Evolutionary conservation across 2,888 invertebrate species (phyloP).

Genomic region (Neoascia interrupta): DNA sequence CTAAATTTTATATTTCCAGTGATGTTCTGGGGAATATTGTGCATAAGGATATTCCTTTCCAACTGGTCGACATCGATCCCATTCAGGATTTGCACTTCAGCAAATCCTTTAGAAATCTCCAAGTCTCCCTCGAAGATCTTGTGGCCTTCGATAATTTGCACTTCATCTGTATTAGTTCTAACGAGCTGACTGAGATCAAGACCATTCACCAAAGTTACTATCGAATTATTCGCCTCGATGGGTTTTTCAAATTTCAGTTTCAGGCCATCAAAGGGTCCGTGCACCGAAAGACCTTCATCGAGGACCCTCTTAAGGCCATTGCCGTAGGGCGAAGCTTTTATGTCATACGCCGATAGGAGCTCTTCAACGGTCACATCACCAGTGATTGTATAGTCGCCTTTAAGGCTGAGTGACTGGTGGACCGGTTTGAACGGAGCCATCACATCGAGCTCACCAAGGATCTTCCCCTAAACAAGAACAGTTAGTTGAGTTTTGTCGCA

Average conservation of each 20-base stretch:
- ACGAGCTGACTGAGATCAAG: conserved; percentile 79
- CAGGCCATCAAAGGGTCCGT: conserved; percentile 72
- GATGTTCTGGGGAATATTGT: conserved; percentile 80
- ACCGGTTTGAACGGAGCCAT: conserved; percentile 80
- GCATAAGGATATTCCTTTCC: conserved; percentile 78
- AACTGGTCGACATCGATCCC: conserved; percentile 79
- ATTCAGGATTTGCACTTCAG: conserved; percentile 79
- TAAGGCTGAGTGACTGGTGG: conserved; percentile 78
- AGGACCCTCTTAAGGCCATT: conserved; percentile 71
- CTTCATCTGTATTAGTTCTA: conserved; percentile 76
- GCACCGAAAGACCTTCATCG: conserved; percentile 72
- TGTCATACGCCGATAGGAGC: conserved; percentile 75
- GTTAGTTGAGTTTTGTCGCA: not conserved
- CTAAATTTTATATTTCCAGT: conserved; percentile 78
- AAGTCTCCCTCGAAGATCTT: conserved; percentile 80
- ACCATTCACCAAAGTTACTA: conserved; percentile 79
- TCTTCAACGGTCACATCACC: conserved; percentile 80
- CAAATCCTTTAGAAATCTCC: conserved; percentile 78
- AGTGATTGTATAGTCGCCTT: conserved; percentile 79
- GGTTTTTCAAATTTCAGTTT: conserved; percentile 74
- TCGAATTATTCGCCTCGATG: conserved; percentile 76
- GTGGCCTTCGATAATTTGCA: conserved; percentile 80
- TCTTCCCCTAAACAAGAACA: conserved; percentile 76
- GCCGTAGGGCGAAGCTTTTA: conserved; percentile 71
- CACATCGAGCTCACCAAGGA: conserved; percentile 79